Base-by-base conservation (phyloP, 2,888 invertebrate genomes). In the Daptonema setosum region DNA sequence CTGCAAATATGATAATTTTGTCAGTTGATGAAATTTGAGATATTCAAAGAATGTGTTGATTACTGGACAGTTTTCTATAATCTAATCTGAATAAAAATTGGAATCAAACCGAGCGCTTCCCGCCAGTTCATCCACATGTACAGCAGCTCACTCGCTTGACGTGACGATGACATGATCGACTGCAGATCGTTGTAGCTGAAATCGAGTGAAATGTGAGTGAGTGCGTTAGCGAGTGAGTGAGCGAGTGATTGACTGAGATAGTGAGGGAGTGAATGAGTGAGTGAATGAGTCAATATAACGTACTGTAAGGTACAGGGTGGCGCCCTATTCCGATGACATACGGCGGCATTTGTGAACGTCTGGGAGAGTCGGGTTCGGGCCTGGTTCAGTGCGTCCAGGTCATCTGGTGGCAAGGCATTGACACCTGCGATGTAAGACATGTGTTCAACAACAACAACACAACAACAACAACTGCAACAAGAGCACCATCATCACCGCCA, bases 101-200 rank as follows among this genome's bases (percentile, higher is more conserved):
- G n/a, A n/a, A n/a, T n/a, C n/a, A n/a, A n/a, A 3, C 59, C 59
- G 20, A 48, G 47, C 2, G 54, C 55, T 20, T 56, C 20, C 22
- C 54, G 55, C 59, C 59, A 59, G 1, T 54, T 51, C 2, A 54
- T 29, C 59, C 59, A 58, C 8, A 57, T 14, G 29, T 58, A 52
- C n/a, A 48, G 30, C 29, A 58, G 35, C 25, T 45, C 25, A 11
- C 43, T 25, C 1, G 28, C n/a, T 17, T 53, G 28, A 1, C 54
- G 43, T n/a, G 54, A 60, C 2, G 52, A 45, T 17, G 54, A 43
- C 45, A 54, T 53, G 26, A 58, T 14, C 2, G 41, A n/a, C 11
- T 35, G 35, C 17, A 61, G 24, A 22, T 61, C 60, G 24, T 56
- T 24, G 51, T 29, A 60, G 41, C 59, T 59, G 51, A 29, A 55